Conservation (phyloP, 2,113 vertebrate genomes). For the Pristiophorus japonicus region DNA sequence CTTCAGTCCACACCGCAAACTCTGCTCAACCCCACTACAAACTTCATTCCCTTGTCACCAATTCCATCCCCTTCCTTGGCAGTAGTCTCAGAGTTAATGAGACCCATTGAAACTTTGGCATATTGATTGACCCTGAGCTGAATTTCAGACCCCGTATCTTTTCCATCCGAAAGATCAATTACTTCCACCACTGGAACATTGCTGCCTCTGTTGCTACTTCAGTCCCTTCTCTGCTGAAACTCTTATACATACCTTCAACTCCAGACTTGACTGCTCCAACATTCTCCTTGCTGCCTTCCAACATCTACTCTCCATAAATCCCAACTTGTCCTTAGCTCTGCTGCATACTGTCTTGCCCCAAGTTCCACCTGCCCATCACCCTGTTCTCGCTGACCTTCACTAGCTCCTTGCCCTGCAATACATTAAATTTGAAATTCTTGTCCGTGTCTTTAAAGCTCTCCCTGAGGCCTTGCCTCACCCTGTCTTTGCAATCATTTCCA, state of each 20-base stretch:
- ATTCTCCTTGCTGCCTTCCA: background rate
- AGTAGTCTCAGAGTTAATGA: background rate
- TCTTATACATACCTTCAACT: background rate
- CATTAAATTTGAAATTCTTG: background rate
- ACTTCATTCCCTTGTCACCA: background rate
- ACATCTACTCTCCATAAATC: background rate
- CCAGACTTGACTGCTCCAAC: background rate
- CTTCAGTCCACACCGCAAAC: background rate
- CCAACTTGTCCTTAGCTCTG: background rate
- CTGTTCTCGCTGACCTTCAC: background rate
- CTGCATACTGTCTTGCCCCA: background rate
- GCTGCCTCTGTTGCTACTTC: background rate
- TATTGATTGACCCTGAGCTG: background rate
- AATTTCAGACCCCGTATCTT: background rate
- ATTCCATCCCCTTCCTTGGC: background rate
- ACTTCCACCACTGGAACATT: background rate
- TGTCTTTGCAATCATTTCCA: background rate
- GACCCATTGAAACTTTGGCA: background rate
- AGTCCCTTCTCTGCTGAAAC: background rate
- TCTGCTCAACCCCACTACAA: background rate
- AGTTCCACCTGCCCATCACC: background rate
- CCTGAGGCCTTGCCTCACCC: background rate
- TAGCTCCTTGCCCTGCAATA: background rate
- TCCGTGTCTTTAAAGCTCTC: background rate
- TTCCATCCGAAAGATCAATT: background rate